Conservation (phyloP, 2,888 invertebrate species). For the Sminthurinus aureus region DNA sequence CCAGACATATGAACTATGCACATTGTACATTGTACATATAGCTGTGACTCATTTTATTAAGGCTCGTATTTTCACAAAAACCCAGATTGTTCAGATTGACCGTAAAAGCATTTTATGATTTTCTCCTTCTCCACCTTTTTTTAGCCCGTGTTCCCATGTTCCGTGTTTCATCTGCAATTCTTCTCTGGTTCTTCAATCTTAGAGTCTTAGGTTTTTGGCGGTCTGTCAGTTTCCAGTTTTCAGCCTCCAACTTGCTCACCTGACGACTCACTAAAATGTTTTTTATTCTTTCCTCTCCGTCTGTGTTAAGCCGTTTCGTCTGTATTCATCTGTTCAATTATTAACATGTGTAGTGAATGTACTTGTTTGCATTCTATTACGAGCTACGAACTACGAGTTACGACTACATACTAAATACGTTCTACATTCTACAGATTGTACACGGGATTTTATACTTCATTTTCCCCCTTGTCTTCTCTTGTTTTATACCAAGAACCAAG, state of each 20-base stretch:
- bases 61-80: background rate
- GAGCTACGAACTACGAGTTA: no score
- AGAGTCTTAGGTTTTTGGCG: background rate
- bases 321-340: background rate
- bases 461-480: no score
- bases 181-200: no score
- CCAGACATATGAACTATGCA: no score
- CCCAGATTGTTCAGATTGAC: conserved; percentile 6
- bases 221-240: background rate
- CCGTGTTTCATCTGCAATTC: no score
- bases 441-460: no score
- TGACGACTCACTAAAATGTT: background rate
- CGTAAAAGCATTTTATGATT: conserved; percentile 23
- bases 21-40: background rate
- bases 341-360: background rate
- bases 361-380: no score
- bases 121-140: background rate
- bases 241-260: background rate
- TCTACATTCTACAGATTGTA: no score
- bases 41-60: conserved; percentile 14
- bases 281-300: background rate
- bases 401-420: no score
- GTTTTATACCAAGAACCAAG: no score
- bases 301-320: background rate
- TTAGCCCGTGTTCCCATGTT: background rate